Conservation (phyloP, 1,140 invertebrate species). For the Cotesia chilonis region DNA sequence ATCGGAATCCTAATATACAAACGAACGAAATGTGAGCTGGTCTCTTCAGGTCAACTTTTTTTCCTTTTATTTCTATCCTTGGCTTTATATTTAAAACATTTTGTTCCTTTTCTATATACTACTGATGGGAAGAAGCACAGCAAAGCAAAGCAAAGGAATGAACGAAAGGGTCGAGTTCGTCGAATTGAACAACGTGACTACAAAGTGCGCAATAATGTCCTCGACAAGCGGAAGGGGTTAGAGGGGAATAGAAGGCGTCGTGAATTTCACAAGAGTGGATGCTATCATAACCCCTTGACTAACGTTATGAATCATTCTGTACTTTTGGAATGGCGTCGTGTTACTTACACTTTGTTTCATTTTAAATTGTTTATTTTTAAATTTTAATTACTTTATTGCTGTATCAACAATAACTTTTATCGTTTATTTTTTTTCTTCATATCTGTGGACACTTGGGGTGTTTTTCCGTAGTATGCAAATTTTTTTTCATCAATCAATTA, state of each 20-base stretch:
- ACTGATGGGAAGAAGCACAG: no score
- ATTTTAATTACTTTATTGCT: no score
- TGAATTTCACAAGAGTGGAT: constrained; percentile 24
- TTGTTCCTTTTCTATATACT: neutral
- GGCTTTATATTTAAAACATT: neutral
- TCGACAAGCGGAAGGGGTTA: constrained; percentile 1
- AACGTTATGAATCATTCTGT: constrained; percentile 18
- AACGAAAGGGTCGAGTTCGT: constrained; percentile 23
- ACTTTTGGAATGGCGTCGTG: neutral
- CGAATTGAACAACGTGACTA: constrained; percentile 24
- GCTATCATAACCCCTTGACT: constrained; percentile 26
- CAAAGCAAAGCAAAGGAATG: neutral
- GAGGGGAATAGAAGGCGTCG: constrained; percentile 1
- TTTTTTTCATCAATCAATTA: no score
- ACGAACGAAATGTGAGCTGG: neutral
- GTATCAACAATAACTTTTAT: no score
- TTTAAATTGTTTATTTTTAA: no score
- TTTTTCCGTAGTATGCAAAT: no score
- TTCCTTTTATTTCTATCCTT: constrained; percentile 2
- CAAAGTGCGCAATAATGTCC: constrained; percentile 23
- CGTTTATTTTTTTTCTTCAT: no score
- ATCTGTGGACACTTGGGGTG: no score
- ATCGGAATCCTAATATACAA: neutral
- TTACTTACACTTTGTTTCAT: neutral
- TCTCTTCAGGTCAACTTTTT: constrained; percentile 19